A percentile compares a stretch with the other conserved stretches of the same genome.
phyloP scores from a whole-genome alignment of 1,140 invertebrate species.

The Babylonia areolata region DNA sequence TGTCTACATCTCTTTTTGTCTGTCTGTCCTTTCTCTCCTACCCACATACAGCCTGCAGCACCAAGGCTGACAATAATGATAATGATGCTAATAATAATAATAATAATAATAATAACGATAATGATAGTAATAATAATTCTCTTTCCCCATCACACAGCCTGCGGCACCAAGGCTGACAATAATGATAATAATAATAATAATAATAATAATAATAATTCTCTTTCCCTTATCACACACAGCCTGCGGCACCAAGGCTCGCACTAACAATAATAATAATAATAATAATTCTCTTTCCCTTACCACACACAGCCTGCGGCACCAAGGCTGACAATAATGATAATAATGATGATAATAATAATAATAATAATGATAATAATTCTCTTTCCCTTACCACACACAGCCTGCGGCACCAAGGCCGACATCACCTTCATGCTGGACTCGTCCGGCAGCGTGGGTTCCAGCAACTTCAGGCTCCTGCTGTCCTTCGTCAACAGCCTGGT shows the following conservation, averaged over 20 bases:
- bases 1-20: neutral
- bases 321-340: neutral
- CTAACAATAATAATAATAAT: too few species aligned
- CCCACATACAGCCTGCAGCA: neutral
- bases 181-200: too few species aligned
- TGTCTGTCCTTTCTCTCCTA: neutral
- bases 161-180: neutral
- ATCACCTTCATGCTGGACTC: constrained; percentile 65
- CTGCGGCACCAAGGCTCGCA: neutral
- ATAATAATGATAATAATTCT: too few species aligned
- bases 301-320: neutral
- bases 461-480: constrained; percentile 60
- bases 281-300: neutral
- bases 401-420: constrained; percentile 57
- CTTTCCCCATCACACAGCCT: neutral
- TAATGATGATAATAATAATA: too few species aligned
- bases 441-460: constrained; percentile 59
- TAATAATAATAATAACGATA: too few species aligned
- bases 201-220: too few species aligned
- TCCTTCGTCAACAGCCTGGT: constrained; percentile 55
- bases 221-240: neutral
- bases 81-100: too few species aligned
- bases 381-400: neutral
- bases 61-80: too few species aligned
- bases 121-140: too few species aligned